These are phyloP conservation scores for Eilema depressum DNA, from an alignment of 2,888 invertebrate genomes.

Conservation along the genomic window DNA sequence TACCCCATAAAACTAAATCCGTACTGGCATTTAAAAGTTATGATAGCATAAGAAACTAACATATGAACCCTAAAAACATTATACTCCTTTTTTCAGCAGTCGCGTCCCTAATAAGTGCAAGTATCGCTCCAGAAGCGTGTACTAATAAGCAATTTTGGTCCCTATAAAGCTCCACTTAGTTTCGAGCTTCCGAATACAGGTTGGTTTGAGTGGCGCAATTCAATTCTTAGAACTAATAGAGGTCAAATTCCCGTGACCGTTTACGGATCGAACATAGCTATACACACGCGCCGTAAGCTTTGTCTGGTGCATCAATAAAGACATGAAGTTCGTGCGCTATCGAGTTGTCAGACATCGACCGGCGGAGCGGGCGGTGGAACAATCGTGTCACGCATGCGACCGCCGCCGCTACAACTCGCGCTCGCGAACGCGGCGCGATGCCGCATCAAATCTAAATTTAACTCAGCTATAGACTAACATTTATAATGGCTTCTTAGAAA, in stretches of 20 bases:
- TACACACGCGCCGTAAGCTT: not conserved
- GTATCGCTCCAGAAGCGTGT: not conserved
- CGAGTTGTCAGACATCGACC: constrained; percentile 4
- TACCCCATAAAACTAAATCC: not conserved
- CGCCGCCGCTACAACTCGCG: not conserved
- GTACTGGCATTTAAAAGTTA: not conserved
- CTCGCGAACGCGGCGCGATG: constrained; percentile 4
- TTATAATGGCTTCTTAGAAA: constrained; percentile 1
- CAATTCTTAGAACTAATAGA: not conserved
- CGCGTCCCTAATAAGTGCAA: not conserved
- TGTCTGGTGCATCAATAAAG: not conserved
- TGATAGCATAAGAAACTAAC: not conserved
- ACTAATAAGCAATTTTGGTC: not conserved
- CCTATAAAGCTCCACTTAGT: not conserved
- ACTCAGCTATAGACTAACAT: not conserved
- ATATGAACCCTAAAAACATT: not conserved
- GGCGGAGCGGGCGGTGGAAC: not conserved
- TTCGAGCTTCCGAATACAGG: not conserved
- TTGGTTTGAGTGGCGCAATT: not conserved
- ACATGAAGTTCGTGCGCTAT: constrained; percentile 3
- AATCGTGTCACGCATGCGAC: constrained; percentile 3
- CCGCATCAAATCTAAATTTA: constrained; percentile 1
- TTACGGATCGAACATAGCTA: not conserved
- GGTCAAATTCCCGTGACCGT: not conserved
- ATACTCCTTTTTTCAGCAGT: not conserved